Evolutionary conservation across 2,888 invertebrate species (phyloP).

Genomic region (Endotricha flammealis): DNA sequence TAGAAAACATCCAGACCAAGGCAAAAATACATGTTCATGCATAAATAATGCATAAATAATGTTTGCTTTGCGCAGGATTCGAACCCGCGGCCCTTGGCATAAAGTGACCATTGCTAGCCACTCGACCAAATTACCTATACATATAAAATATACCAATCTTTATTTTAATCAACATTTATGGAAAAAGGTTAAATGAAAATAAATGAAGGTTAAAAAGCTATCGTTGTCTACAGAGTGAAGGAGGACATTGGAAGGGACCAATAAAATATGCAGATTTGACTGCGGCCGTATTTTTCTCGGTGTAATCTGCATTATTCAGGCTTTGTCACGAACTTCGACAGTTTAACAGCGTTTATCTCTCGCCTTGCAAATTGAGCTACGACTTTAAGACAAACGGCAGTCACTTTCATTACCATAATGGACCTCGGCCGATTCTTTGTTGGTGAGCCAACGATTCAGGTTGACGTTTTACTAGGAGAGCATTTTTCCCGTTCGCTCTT

Average conservation of each 20-base stretch:
- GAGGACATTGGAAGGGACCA: slow-evolving; percentile 65
- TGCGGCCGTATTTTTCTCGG: slow-evolving; percentile 76
- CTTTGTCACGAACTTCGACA: slow-evolving; percentile 78
- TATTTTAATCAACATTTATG: slow-evolving; percentile 22
- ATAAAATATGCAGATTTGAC: slow-evolving; percentile 78
- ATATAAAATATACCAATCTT: too few relatives aligned
- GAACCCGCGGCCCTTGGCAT: too few relatives aligned
- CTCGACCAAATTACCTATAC: too few relatives aligned
- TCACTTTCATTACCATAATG: slow-evolving; percentile 77
- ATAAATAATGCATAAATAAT: too few relatives aligned
- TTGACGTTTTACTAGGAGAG: slow-evolving; percentile 46
- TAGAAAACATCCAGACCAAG: too few relatives aligned
- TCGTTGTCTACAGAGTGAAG: slow-evolving; percentile 45
- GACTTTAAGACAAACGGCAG: slow-evolving; percentile 78
- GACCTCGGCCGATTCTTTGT: slow-evolving; percentile 72
- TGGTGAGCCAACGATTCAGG: slow-evolving; percentile 59
- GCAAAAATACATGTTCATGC: too few relatives aligned
- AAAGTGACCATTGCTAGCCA: too few relatives aligned
- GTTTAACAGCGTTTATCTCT: slow-evolving; percentile 79
- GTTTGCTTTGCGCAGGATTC: too few relatives aligned
- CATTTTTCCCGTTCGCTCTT: slow-evolving; percentile 21
- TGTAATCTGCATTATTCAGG: slow-evolving; percentile 79
- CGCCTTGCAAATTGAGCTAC: slow-evolving; percentile 78
- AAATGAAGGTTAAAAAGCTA: slow-evolving; percentile 27
- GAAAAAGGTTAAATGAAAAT: slow-evolving; percentile 23